Evolutionary conservation across 2,888 invertebrate species (phyloP), one percentile per base, ranked within the genome.

Genomic region (Alloplasta piceator): DNA sequence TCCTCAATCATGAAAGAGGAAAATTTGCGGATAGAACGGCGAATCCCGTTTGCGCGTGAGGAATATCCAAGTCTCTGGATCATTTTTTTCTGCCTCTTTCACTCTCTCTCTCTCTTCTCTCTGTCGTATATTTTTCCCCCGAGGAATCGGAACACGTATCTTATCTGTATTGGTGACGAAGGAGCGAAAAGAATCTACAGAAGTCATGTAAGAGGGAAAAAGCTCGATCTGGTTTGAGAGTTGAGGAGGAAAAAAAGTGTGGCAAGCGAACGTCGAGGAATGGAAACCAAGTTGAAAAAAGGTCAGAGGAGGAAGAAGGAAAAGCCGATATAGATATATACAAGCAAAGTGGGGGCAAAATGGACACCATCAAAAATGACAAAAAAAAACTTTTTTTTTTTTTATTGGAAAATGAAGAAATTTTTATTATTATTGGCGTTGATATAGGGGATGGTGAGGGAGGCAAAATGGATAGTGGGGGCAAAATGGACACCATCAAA

Each of bases 111-210:
- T 10, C n/a, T 48, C 10, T 60, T 61, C 26, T 4, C 26, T 26
- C 26, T 41, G 36, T 52, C 50, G 67, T 75, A 58, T 58, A 56
- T 74, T 74, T 50, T 74, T 52, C 67, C 60, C 73, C 41, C n/a
- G 63, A 48, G 66, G 75, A 82, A 78, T 73, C 80, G 82, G 80
- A 81, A 82, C 84, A 83, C 83, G 83, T 83, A 16, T 67, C 66
- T 46, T 46, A 46, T 81, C n/a, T 75, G 55, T 26, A 78, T 77
- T 61, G 74, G 66, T 56, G 56, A 58, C 55, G 63, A 55, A 50
- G 52, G 41, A 36, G 46, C 55, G 60, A 66, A 48, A 50, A 68
- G 60, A 71, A 74, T 39, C 60, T 38, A 41, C 55, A 75, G 46
- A 73, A 76, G 75, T 72, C 71, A 68, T 71, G 64, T 43, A 48